Conservation (phyloP, 2,113 vertebrate genomes). For the Rhagologus leucostigma region DNA sequence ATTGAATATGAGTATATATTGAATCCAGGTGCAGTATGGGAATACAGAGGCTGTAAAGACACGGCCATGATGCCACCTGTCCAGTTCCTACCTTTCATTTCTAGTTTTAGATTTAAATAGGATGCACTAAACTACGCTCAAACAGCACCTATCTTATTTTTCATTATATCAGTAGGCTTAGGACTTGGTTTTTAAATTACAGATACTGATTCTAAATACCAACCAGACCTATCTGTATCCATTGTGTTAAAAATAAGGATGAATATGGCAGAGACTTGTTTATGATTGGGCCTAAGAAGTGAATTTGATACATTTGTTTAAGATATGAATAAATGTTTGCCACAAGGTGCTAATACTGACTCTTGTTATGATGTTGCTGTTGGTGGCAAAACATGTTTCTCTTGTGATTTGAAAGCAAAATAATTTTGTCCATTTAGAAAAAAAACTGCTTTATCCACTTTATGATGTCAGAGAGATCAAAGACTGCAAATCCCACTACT, state of each 20-base stretch:
- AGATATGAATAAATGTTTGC: neutral
- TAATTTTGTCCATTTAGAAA: neutral
- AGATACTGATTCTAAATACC: neutral
- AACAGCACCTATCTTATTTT: neutral
- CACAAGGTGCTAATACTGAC: neutral
- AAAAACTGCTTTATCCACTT: neutral
- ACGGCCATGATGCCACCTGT: neutral
- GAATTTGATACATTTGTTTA: neutral
- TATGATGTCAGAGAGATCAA: constrained; percentile 23
- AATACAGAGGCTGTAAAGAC: neutral
- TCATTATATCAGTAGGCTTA: neutral
- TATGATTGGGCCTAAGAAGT: neutral
- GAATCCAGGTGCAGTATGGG: neutral
- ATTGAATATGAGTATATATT: neutral
- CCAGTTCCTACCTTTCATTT: neutral
- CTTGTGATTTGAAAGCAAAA: neutral
- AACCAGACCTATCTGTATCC: neutral
- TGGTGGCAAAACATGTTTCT: neutral
- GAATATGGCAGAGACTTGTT: fast-evolving
- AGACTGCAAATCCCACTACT: constrained; percentile 20
- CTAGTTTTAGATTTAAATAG: neutral
- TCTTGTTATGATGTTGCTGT: neutral
- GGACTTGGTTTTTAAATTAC: neutral
- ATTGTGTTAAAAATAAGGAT: neutral
- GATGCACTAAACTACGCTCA: neutral